Evolutionary conservation across 2,888 invertebrate genomes (phyloP), one percentile per base, ranked within the genome.

Genomic region (Hipparchia sbordonii): DNA sequence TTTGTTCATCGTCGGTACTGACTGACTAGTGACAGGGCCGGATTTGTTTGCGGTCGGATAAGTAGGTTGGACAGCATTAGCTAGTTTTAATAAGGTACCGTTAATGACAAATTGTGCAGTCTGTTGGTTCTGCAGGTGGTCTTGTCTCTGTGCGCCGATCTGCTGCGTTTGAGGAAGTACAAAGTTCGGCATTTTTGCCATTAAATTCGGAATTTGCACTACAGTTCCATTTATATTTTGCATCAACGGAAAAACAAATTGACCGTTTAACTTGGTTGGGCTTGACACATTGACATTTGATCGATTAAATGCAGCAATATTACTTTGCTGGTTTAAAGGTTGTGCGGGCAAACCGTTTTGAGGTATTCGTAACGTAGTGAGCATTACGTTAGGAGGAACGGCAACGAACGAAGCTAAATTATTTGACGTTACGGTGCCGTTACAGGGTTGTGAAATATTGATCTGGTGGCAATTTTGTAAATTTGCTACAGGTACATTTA

Each of bases 121-220:
- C 82, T 90, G 90, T 82, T 89, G 91, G 75, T 85, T 91, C 81
- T 92, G 91, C 77, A 92, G 79, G 79, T 90, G 90, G 73, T 93
- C 92, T 80, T 91, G 90, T 76, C 89, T 86, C 77, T 88, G 89
- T 23, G 87, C 76, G 45, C 89, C 84, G 73, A 91, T 74, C 79
- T 93, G 89, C 75, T 90, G 77, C 74, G 86, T 82, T 85, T 89
- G 89, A 60, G 94, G 93, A 77, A 94, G 87, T 71, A 94, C 89
- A 77, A 89, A 94, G 84, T 95, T 95, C 65, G 95, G 94, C 85
- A 94, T 93, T 82, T 95, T 94, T 6, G 95, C 90, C 87, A 95
- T 91, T 72, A 95, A 84, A 82, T 95, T 95, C 72, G 95, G 95
- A 88, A 95, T 92, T 89, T 95, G 95, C 78, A 95, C 95, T 74